These are phyloP conservation scores for Lycaon pictus DNA, from an alignment of 2,113 vertebrate species.

Conservation along the genomic window DNA sequence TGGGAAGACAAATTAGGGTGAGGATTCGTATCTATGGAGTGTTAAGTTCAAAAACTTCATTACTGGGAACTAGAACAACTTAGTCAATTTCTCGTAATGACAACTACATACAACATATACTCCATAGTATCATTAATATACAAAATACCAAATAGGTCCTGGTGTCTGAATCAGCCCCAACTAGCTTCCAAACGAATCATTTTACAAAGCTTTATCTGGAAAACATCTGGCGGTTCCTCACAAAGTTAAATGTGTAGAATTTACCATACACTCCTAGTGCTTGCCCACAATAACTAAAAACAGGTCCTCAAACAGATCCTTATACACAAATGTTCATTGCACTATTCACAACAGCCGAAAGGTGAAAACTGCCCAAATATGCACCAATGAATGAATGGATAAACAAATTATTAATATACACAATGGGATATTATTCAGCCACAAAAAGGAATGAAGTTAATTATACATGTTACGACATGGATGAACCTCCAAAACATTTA, in stretches of 20 bases:
- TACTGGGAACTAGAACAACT: background rate
- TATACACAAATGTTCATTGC: background rate
- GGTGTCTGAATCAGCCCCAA: background rate
- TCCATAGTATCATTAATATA: background rate
- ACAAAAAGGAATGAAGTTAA: background rate
- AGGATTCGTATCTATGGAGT: background rate
- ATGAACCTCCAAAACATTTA: background rate
- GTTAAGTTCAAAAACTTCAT: background rate
- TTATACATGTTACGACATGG: background rate
- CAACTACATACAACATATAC: background rate
- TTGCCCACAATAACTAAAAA: background rate
- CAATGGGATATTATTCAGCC: background rate
- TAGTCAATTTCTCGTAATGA: background rate
- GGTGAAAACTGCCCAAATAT: background rate
- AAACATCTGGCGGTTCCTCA: background rate
- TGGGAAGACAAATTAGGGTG: background rate
- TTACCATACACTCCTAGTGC: background rate
- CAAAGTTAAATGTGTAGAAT: background rate
- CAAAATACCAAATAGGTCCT: background rate
- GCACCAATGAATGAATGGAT: background rate
- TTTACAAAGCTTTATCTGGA: slow-evolving; percentile 34
- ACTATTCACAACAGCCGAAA: background rate
- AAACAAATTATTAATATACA: background rate
- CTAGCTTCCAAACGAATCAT: background rate
- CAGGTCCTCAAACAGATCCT: background rate